These are phyloP conservation scores for Gymnopithys bicolor DNA, from an alignment of 2,797 vertebrate genomes.

Conservation along the genomic window DNA sequence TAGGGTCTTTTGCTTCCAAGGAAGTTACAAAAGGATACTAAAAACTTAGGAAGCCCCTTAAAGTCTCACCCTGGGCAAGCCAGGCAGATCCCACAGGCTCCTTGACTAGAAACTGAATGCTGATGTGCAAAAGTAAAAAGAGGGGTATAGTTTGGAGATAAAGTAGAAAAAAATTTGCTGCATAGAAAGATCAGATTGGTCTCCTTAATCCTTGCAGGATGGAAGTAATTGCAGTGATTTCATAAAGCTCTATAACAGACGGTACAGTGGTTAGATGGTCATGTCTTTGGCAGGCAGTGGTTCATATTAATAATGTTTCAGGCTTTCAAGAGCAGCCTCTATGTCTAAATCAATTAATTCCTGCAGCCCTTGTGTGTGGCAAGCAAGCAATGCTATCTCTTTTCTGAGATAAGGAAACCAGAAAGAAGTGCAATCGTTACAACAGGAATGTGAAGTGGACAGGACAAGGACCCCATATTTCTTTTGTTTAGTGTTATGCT, in stretches of 20 bases:
- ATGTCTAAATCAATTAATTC: slow-evolving; percentile 63
- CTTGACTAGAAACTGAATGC: background rate
- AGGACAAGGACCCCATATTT: slow-evolving; percentile 27
- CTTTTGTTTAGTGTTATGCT: slow-evolving; percentile 42
- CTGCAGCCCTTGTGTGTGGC: background rate
- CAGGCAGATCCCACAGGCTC: background rate
- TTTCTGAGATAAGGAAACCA: slow-evolving; percentile 48
- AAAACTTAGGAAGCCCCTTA: background rate
- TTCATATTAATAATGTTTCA: slow-evolving; percentile 49
- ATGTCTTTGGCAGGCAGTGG: slow-evolving; percentile 21
- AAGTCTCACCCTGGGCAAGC: background rate
- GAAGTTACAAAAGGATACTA: background rate
- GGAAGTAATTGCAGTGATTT: background rate
- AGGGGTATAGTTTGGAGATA: background rate
- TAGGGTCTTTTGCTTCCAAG: background rate
- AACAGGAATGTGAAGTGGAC: background rate
- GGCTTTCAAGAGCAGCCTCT: slow-evolving; percentile 55
- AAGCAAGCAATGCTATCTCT: slow-evolving; percentile 45
- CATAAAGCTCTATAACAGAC: background rate
- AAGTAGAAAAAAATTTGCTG: background rate
- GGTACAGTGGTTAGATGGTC: slow-evolving; percentile 17
- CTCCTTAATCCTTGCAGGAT: background rate
- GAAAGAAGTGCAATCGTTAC: background rate
- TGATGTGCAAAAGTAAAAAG: background rate
- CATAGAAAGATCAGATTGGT: background rate